A percentile compares a stretch with the other conserved stretches of the same genome.
These are phyloP conservation scores for Epistrophe eligans DNA, from an alignment of 2,888 invertebrate species.

Conservation along the genomic window DNA sequence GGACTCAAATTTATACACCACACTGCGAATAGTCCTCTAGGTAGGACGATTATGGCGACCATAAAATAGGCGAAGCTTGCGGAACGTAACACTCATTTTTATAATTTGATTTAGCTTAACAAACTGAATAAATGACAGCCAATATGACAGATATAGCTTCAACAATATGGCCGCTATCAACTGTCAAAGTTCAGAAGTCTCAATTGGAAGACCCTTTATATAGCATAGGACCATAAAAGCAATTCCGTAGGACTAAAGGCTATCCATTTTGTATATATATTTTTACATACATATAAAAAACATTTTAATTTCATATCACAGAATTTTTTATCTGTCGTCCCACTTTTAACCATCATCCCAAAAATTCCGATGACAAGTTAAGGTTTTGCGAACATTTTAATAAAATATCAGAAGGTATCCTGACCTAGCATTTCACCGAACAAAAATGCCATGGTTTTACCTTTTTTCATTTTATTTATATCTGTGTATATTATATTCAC, in stretches of 20 bases:
- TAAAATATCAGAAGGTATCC: slow-evolving; percentile 60
- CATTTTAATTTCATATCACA: background rate
- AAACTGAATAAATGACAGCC: no score
- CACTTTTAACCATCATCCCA: background rate
- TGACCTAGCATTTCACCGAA: slow-evolving; percentile 20
- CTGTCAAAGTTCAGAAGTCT: no score
- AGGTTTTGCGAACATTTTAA: slow-evolving; percentile 57
- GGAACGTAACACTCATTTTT: no score
- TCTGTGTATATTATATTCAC: background rate
- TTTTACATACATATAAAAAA: background rate
- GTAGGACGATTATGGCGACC: no score
- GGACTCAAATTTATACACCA: no score
- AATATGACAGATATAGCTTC: no score
- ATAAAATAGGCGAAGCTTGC: no score
- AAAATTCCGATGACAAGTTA: slow-evolving; percentile 46
- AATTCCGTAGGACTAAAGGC: background rate
- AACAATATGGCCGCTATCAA: no score
- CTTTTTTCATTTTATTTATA: slow-evolving; percentile 15
- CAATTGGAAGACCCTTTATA: no score
- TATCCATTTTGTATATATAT: background rate
- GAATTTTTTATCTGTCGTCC: background rate
- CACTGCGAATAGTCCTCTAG: no score
- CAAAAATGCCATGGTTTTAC: slow-evolving; percentile 28
- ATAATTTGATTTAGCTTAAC: no score
- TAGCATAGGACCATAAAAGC: background rate